Base-by-base conservation (phyloP, 2,888 invertebrate genomes). In the Xanthia togata region DNA sequence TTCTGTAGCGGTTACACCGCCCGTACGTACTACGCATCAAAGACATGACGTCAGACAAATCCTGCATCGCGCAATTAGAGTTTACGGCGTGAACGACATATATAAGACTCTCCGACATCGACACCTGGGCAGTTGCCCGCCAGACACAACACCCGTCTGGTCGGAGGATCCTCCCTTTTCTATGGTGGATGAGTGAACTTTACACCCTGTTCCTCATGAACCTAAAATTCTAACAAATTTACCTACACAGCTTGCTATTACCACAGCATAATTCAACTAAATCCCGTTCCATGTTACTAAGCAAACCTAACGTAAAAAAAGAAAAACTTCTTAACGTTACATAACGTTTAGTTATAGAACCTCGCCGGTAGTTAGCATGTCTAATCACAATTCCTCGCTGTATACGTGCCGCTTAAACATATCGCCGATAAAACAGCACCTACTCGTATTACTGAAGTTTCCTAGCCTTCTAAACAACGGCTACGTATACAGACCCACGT, bases 391-490 rank as follows among this genome's bases (percentile, higher is more conserved):
- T 72, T 70, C 35, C 60, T 53, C 50, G 47, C 38, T 38, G 17
- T 50, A 64, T 23, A 73, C 57, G 69, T 59, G 50, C 72, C 31
- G 50, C n/a, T 81, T 64, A n/a, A 82, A 82, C 31, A 81, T 38
- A 73, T 63, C n/a, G 14, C n/a, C 72, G 31, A 78, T 85, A 75
- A 82, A 78, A 85, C 71, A 63, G 69, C 59, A 68, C 31, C 60
- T 73, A n/a, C n/a, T n/a, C n/a, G n/a, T n/a, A 73, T 82, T 71
- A 71, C 74, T 68, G 53, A 71, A 82, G 67, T 85, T 70, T 4
- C 12, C 31, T 26, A 60, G 20, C 62, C 26, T 72, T 68, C 69
- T 72, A 76, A 84, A 81, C 72, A 84, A 78, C 5, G 35, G 57
- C 57, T 12, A 68, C 35, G 17, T 62, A 83, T 72, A 85, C 14